phyloP scores from a whole-genome alignment of 2,888 invertebrate species.

The Sphaerophoria taeniata region DNA sequence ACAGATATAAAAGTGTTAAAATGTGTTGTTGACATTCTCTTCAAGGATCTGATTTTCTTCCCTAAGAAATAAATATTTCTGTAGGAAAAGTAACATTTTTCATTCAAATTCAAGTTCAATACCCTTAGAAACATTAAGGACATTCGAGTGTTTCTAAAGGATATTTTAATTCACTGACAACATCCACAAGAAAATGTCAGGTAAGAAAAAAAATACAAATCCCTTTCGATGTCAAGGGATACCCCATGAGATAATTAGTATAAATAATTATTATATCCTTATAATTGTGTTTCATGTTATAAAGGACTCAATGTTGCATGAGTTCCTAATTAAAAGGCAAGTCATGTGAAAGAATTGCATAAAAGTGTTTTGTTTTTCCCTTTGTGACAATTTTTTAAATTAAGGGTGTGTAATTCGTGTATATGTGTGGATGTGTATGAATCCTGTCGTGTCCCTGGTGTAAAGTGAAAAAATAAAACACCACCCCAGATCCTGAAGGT shows the following conservation, averaged over 20 bases:
- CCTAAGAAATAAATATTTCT: slow-evolving; percentile 10
- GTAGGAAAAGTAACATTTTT: not conserved
- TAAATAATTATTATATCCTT: slow-evolving; percentile 14
- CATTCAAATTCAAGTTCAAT: not conserved
- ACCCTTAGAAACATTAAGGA: not conserved
- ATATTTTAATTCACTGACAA: not conserved
- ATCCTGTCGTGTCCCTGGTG: slow-evolving; percentile 24
- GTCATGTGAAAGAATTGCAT: slow-evolving; percentile 41
- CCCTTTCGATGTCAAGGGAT: slow-evolving; percentile 22
- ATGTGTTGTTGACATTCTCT: slow-evolving; percentile 70
- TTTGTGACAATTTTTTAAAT: slow-evolving; percentile 18
- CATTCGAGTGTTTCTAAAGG: not conserved
- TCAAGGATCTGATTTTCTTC: slow-evolving; percentile 31
- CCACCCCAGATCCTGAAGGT: slow-evolving; percentile 16
- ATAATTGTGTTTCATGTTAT: not conserved
- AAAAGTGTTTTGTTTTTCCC: slow-evolving; percentile 39
- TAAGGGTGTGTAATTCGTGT: slow-evolving; percentile 53
- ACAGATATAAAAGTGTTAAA: slow-evolving; percentile 51
- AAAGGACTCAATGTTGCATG: not conserved
- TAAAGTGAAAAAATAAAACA: slow-evolving; percentile 14
- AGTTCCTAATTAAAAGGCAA: slow-evolving; percentile 36
- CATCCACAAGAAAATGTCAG: slow-evolving; percentile 57
- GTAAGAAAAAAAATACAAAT: slow-evolving; percentile 48
- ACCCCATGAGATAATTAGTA: slow-evolving; percentile 20
- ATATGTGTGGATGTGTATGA: not conserved